phyloP scores from a whole-genome alignment of 2,888 invertebrate genomes.

The Dyspetes luteomarginatus region DNA sequence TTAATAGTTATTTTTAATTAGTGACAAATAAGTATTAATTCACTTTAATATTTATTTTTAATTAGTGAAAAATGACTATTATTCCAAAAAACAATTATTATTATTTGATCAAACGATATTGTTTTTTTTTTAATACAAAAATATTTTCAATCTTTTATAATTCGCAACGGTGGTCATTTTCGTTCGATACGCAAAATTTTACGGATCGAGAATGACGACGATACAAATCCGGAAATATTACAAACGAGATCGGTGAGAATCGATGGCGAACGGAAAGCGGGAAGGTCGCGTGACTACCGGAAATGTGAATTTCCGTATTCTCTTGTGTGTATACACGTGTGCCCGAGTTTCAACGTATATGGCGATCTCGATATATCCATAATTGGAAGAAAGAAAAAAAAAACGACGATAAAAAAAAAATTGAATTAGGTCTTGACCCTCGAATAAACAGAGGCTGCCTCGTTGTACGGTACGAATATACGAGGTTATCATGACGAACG shows the following conservation, averaged over 20 bases:
- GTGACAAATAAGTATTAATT: too few relatives aligned
- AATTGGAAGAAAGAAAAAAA: conserved; percentile 30
- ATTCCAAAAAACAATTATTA: too few relatives aligned
- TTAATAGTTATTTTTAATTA: too few relatives aligned
- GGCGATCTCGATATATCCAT: conserved; percentile 29
- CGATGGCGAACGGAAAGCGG: conserved; percentile 41
- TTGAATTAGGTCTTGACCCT: conserved; percentile 45
- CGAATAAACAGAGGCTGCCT: conserved; percentile 43
- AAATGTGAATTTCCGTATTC: conserved; percentile 38
- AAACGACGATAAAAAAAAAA: conserved; percentile 6
- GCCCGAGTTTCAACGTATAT: conserved; percentile 19
- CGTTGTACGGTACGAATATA: conserved; percentile 28
- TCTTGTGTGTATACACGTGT: conserved; percentile 1
- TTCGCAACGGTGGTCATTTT: too few relatives aligned
- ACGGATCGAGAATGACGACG: neutral
- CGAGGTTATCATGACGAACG: conserved; percentile 5
- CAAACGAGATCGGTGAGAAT: neutral
- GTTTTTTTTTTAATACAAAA: neutral
- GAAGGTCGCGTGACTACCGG: conserved; percentile 51
- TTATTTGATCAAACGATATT: too few relatives aligned
- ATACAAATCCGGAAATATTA: neutral
- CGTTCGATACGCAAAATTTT: neutral
- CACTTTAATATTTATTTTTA: neutral
- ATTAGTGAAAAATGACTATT: too few relatives aligned
- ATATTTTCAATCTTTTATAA: neutral